Conservation (phyloP, 2,888 invertebrate genomes). For the Caenorhabditis panamensis region DNA sequence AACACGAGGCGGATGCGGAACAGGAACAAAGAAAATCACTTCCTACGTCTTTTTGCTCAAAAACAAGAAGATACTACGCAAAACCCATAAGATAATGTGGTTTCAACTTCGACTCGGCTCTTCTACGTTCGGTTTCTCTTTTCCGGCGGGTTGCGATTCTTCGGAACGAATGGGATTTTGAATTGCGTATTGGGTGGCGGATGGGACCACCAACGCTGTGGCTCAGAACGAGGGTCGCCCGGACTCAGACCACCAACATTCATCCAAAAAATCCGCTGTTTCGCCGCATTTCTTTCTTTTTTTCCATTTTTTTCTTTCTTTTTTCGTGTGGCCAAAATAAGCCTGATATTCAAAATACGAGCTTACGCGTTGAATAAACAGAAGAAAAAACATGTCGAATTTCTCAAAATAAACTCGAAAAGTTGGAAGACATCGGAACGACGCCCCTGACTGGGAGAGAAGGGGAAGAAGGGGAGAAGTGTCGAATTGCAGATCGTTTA, state of each 20-base stretch:
- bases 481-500: constrained; percentile 63
- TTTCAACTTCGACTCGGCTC: constrained; percentile 16
- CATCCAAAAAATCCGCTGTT: constrained; percentile 9
- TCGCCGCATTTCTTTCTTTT: constrained; percentile 8
- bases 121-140: neutral
- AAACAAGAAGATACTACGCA: constrained; percentile 34
- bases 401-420: constrained; percentile 52
- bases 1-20: constrained; percentile 35
- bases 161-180: constrained; percentile 27
- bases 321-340: constrained; percentile 5
- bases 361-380: constrained; percentile 8
- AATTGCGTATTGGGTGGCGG: constrained; percentile 17
- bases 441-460: constrained; percentile 31
- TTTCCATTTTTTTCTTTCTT: constrained; percentile 11
- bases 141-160: neutral
- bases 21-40: constrained; percentile 52
- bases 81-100: constrained; percentile 44
- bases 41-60: constrained; percentile 21
- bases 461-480: constrained; percentile 28
- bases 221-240: no score
- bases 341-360: constrained; percentile 26
- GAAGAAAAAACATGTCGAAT: constrained; percentile 45
- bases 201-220: constrained; percentile 1
- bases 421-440: constrained; percentile 55
- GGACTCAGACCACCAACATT: constrained; percentile 15